Evolutionary conservation across 2,113 vertebrate species (phyloP).

Genomic region (Protomyctophum bolini): DNA sequence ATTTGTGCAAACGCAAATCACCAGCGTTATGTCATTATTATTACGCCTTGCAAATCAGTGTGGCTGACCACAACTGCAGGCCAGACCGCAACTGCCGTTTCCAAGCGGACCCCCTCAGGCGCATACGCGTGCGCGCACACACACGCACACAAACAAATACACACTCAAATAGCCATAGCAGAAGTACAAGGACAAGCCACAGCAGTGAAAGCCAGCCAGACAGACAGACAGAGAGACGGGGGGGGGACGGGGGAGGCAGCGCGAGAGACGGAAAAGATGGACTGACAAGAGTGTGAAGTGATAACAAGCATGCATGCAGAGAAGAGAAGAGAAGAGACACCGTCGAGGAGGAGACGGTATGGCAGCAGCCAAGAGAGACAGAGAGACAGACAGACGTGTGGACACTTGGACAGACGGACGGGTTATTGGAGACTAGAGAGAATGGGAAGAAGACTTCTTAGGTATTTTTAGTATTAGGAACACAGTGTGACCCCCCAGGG

Average conservation of each 20-base stretch:
- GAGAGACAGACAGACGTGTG: background rate
- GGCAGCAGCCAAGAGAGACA: conserved; percentile 16
- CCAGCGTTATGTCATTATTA: conserved; percentile 54
- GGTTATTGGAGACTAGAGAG: conserved; percentile 9
- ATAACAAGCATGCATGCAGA: too few species aligned
- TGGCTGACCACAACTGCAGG: conserved; percentile 43
- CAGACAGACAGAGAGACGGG: background rate
- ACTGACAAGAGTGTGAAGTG: too few species aligned
- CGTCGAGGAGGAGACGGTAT: background rate
- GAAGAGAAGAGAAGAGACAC: too few species aligned
- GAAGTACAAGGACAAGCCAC: too few species aligned
- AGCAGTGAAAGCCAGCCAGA: background rate
- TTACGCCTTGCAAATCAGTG: conserved; percentile 28
- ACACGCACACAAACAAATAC: background rate
- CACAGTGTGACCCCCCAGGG: conserved; percentile 51
- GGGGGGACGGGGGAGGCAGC: background rate
- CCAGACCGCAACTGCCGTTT: conserved; percentile 53
- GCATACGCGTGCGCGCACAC: conserved; percentile 5
- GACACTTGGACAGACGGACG: background rate
- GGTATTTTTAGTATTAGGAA: conserved; percentile 68
- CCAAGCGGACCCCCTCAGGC: conserved; percentile 46
- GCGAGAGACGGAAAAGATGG: conserved; percentile 15
- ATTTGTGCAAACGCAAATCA: conserved; percentile 48
- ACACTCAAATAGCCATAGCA: background rate
- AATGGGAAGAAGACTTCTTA: conserved; percentile 34